Conservation (phyloP, 2,797 vertebrate species). For the Sparidentex hasta region DNA sequence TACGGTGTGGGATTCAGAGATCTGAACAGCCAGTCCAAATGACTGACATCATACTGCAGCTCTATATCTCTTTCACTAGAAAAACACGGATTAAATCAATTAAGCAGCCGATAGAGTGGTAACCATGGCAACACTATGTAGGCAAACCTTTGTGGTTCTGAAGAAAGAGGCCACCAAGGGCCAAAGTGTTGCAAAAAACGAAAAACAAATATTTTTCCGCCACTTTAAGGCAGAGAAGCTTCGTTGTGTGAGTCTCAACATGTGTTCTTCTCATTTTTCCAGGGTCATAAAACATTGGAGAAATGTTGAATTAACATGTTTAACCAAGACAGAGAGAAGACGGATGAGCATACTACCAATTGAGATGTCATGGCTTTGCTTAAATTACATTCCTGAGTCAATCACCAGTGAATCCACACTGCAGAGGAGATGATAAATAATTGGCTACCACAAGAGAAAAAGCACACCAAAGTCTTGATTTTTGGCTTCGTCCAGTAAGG, state of each 20-base stretch:
- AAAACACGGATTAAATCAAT: background rate
- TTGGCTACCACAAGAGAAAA: no score
- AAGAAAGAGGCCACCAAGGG: no score
- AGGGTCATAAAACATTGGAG: background rate
- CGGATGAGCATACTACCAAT: background rate
- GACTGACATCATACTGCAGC: background rate
- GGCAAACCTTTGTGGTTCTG: no score
- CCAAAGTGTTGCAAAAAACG: no score
- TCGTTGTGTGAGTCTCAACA: no score
- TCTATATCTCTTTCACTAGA: background rate
- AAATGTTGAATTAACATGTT: background rate
- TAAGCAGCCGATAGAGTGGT: background rate
- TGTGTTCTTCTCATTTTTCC: no score
- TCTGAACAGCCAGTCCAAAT: background rate
- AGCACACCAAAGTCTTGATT: background rate
- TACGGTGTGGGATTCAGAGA: background rate
- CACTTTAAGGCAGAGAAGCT: no score
- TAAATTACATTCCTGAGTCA: slow-evolving; percentile 13
- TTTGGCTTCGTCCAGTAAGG: background rate
- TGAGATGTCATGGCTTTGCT: background rate
- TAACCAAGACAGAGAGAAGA: background rate
- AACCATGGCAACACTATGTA: no score
- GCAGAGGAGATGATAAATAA: background rate
- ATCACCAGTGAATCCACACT: background rate
- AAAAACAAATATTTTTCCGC: no score